phyloP scores from a whole-genome alignment of 2,888 invertebrate genomes.

The Thalpophila matura region DNA sequence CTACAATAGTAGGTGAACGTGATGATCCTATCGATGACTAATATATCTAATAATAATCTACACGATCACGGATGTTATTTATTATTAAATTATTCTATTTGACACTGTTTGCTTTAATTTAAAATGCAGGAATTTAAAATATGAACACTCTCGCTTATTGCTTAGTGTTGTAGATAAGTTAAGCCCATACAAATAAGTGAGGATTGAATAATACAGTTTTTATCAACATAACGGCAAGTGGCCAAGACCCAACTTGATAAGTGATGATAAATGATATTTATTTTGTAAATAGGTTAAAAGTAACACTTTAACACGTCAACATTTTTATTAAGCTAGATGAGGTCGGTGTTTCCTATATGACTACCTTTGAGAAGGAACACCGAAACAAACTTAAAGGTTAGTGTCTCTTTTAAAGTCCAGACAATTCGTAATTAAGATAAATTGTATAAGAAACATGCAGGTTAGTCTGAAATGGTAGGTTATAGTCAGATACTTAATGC shows the following conservation, averaged over 20 bases:
- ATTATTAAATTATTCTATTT: conserved; percentile 36
- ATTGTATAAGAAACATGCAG: too few relatives aligned
- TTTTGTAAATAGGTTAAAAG: too few relatives aligned
- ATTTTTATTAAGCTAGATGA: too few relatives aligned
- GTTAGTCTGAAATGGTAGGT: too few relatives aligned
- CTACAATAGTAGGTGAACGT: background rate
- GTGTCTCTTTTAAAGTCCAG: too few relatives aligned
- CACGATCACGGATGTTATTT: conserved; percentile 41
- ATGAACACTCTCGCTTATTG: background rate
- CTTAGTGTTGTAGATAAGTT: background rate
- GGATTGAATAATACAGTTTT: background rate
- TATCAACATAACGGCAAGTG: background rate
- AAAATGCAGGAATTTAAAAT: conserved; percentile 17
- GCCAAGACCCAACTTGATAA: background rate
- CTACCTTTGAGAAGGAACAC: too few relatives aligned
- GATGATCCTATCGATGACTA: conserved; percentile 38
- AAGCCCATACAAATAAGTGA: background rate
- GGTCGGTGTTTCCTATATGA: too few relatives aligned
- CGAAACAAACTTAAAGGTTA: too few relatives aligned
- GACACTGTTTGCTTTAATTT: conserved; percentile 19
- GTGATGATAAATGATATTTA: too few relatives aligned
- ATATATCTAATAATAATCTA: too few relatives aligned
- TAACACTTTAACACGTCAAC: too few relatives aligned
- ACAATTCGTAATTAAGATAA: too few relatives aligned
- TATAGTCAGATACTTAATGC: background rate